Conservation (phyloP, 2,888 invertebrate species). For the Rhingia rostrata region DNA sequence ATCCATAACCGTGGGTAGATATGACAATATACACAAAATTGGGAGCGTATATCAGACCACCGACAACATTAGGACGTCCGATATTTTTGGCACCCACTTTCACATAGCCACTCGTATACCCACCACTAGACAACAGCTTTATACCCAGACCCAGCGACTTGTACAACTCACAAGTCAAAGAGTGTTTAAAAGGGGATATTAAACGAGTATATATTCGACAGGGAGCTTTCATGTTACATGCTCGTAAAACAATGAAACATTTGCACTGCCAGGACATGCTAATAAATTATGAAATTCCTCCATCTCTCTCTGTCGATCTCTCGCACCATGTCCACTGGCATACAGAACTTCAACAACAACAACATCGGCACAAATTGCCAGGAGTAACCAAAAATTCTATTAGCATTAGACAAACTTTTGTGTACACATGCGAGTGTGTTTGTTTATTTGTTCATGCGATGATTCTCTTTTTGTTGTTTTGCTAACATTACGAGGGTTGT, state of each 20-base stretch:
- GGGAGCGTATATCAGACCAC: background rate
- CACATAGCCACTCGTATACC: conserved; percentile 8
- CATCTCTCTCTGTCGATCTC: background rate
- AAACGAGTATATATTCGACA: conserved; percentile 36
- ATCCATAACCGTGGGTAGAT: background rate
- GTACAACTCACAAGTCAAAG: conserved; percentile 51
- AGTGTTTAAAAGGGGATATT: conserved; percentile 55
- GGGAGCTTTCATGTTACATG: conserved; percentile 69
- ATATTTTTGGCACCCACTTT: conserved; percentile 44
- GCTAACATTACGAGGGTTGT: conserved; percentile 4
- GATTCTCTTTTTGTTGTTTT: conserved; percentile 14
- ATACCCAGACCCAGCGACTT: background rate
- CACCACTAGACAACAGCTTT: background rate
- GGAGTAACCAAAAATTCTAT: conserved; percentile 66
- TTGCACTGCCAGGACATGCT: conserved; percentile 63
- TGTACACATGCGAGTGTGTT: conserved; percentile 13
- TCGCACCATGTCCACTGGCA: conserved; percentile 4
- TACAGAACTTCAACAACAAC: conserved; percentile 3
- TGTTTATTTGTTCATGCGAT: conserved; percentile 26
- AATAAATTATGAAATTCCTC: conserved; percentile 69
- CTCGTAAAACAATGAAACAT: conserved; percentile 72
- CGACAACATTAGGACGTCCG: background rate
- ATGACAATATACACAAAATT: conserved; percentile 4
- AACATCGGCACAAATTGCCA: background rate
- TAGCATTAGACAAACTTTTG: conserved; percentile 56